These are phyloP conservation scores for Agonopterix subpropinquella DNA, from an alignment of 2,888 invertebrate species.

Conservation along the genomic window DNA sequence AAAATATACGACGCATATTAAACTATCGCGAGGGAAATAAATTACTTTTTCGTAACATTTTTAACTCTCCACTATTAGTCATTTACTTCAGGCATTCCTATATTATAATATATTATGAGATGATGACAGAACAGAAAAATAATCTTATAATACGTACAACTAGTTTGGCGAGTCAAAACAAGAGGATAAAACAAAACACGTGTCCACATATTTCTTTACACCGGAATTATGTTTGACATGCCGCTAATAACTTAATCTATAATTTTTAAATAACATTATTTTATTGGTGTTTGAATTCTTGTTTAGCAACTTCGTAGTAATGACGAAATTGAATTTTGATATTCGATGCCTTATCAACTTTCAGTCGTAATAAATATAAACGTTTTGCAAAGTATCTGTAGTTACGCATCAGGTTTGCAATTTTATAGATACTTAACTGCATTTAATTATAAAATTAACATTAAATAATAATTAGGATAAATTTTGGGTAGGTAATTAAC, in stretches of 20 bases:
- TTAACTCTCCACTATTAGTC: conserved; percentile 15
- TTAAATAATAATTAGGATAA: too few relatives aligned
- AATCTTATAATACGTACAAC: conserved; percentile 11
- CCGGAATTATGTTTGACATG: conserved; percentile 12
- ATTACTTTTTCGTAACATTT: conserved; percentile 12
- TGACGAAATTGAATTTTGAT: too few relatives aligned
- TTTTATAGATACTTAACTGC: too few relatives aligned
- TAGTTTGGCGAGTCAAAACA: conserved; percentile 22
- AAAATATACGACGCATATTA: too few relatives aligned
- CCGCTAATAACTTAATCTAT: conserved; percentile 12
- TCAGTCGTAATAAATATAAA: too few relatives aligned
- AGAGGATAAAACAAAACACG: conserved; percentile 14
- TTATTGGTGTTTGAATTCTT: background rate
- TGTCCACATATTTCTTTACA: conserved; percentile 6
- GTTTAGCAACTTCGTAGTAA: background rate
- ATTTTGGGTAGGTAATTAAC: too few relatives aligned
- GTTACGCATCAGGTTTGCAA: too few relatives aligned
- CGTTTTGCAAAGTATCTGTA: too few relatives aligned
- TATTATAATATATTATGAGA: conserved; percentile 16
- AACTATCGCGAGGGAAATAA: conserved; percentile 5
- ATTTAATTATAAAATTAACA: too few relatives aligned
- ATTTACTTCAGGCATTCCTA: conserved; percentile 11
- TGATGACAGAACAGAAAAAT: conserved; percentile 20
- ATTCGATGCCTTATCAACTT: too few relatives aligned
- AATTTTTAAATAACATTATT: background rate